Base-by-base conservation (phyloP, 2,797 vertebrate genomes). In the Agapornis canus region DNA sequence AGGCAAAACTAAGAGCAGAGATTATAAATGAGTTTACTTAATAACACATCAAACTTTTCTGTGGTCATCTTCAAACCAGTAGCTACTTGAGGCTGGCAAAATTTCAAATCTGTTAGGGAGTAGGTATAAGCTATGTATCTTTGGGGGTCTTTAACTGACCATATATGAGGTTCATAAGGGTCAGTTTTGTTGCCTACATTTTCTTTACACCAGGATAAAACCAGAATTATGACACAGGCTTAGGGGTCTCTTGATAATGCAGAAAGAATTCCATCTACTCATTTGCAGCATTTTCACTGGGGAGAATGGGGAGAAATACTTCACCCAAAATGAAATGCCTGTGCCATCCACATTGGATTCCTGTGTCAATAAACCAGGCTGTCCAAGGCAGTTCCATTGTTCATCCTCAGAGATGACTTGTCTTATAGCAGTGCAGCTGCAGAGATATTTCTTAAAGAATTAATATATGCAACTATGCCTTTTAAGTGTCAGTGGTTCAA, bases 401-500 rank as follows among this genome's bases (percentile, higher is more conserved):
- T 75, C 88, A 37, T 51, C 49, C 49, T 91, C 37, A 73, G 60
- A 66, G 64, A 18, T 51, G 18, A 82, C 32, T 40, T 60, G 21
- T 63, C 45, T 69, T 29, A 1, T 51, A 76, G 29, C 10, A 35
- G 12, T 18, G 54, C 86, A 86, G 26, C 63, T 63, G 31, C 60
- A 56, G 27, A 77, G 60, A 14, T 52, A 51, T 43, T 86, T 89
- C 27, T 77, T 72, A 6, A 60, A n/a, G 35, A 48, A 63, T 86
- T 79, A 82, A 47, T 85, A 48, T 42, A 11, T 89, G 40, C 71
- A 80, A 1, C 65, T 70, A 11, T 85, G 75, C 63, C 60, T 91
- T 92, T 43, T 65, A 89, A 89, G 56, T 95, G 43, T 92, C 68
- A 79, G 73, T 82, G 59, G 29, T 69, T 95, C 49, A 65, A 40